These are phyloP conservation scores for Periophthalmus modestus DNA, from an alignment of 2,113 vertebrate species.

Conservation along the genomic window DNA sequence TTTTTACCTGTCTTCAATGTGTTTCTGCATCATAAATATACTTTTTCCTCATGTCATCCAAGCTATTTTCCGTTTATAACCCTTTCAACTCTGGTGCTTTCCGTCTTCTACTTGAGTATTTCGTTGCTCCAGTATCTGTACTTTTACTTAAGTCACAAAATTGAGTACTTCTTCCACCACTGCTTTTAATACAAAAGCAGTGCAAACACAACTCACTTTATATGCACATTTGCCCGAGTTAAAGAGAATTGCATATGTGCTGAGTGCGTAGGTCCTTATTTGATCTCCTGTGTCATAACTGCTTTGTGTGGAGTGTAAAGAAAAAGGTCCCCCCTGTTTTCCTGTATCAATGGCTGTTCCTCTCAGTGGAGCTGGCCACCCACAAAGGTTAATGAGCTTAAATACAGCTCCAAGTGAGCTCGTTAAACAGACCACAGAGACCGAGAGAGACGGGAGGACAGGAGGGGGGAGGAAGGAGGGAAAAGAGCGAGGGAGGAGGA, in stretches of 20 bases:
- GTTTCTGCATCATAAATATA: too few relatives aligned
- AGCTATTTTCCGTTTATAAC: too few relatives aligned
- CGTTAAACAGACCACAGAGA: slow-evolving; percentile 81
- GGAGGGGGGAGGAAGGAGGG: not conserved
- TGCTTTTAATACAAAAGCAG: too few relatives aligned
- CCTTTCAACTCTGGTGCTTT: too few relatives aligned
- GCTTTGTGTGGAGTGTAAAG: slow-evolving; percentile 26
- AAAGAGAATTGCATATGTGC: not conserved
- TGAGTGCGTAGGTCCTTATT: slow-evolving; percentile 18
- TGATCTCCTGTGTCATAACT: slow-evolving; percentile 31
- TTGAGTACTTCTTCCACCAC: too few relatives aligned
- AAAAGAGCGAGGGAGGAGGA: too few relatives aligned
- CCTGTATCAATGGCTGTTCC: slow-evolving; percentile 57
- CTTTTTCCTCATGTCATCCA: too few relatives aligned
- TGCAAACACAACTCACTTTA: too few relatives aligned
- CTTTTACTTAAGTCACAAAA: too few relatives aligned
- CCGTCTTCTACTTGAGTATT: too few relatives aligned
- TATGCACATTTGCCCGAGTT: not conserved
- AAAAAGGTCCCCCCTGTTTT: slow-evolving; percentile 31
- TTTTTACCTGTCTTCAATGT: too few relatives aligned
- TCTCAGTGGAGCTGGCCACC: slow-evolving; percentile 72
- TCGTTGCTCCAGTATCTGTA: too few relatives aligned
- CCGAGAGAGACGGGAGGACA: slow-evolving; percentile 27
- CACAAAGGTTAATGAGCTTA: slow-evolving; percentile 89
- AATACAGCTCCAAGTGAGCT: slow-evolving; percentile 87